Percentiles rank a stretch among this genome's conserved stretches.
These are phyloP conservation scores for Phrynocephalus vlangalii DNA, from an alignment of 2,797 vertebrate species.

Conservation along the genomic window DNA sequence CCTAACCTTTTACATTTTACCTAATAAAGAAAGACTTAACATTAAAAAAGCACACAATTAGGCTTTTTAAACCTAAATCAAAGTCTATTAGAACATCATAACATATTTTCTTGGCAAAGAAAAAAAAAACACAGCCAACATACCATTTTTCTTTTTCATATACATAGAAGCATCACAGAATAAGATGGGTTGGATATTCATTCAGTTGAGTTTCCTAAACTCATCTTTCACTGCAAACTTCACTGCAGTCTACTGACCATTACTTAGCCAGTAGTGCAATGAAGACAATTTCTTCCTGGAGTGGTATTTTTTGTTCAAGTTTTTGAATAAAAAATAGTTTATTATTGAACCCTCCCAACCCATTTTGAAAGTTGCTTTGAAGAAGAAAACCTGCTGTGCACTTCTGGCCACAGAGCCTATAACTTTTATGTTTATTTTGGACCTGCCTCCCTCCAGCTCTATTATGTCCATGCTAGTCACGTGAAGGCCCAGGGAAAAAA, in stretches of 20 bases:
- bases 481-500: too few species aligned
- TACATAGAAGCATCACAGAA: neutral
- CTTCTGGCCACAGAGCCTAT: too few species aligned
- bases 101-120: neutral
- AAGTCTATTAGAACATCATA: neutral
- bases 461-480: too few species aligned
- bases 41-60: neutral
- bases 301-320: neutral
- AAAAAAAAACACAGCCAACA: neutral
- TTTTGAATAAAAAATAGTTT: too few species aligned
- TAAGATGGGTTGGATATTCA: neutral
- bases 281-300: neutral
- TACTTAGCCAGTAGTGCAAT: neutral
- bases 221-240: rapidly evolving
- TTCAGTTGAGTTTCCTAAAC: neutral
- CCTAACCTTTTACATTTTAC: too few species aligned
- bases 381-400: too few species aligned
- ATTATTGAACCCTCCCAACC: too few species aligned
- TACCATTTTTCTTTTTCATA: neutral
- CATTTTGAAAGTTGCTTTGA: too few species aligned
- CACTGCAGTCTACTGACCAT: neutral
- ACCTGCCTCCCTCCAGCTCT: too few species aligned
- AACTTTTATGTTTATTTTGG: too few species aligned
- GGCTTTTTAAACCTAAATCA: neutral
- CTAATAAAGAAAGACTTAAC: too few species aligned